Base-by-base conservation (phyloP, 2,113 vertebrate genomes). In the Podarcis cretensis region DNA sequence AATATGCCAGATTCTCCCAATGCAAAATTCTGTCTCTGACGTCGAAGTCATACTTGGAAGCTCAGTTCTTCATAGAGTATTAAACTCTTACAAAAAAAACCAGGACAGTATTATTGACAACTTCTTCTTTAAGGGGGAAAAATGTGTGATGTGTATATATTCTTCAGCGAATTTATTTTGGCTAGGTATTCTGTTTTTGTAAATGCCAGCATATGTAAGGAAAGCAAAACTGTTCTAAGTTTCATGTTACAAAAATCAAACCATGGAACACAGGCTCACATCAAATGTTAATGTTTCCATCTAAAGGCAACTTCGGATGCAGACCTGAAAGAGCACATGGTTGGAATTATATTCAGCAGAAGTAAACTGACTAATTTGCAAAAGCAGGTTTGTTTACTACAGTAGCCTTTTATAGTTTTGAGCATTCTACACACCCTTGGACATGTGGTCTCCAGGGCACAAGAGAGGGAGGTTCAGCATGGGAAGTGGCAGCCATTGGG, bases 301-400 rank as follows among this genome's bases (percentile, higher is more conserved):
- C 65, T 91, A 83, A 95, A 99, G 99, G 98, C 96, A 80, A 98
- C 98, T 48, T 99, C 99, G 89, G 99, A 99, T 94, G 99, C 99
- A 81, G 99, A 99, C 95, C 96, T 99, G 77, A 99, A 99, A 93
- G 99, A 99, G 92, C 99, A 99, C 95, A 99, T 99, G 99, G 99
- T 99, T 87, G 99, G 99, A 93, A 99, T 99, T 90, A 99, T 99
- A 95, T 99, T 99, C 97, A 99, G 99, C 97, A 97, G 99, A 93
- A 99, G 99, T 96, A 99, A 99, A 95, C 97, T 99, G 89, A 99
- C 99, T 75, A 99, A 99, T 97, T 96, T 99, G 77, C 99, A 99
- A 95, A 99, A 99, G 95, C 99, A 99, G 98, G 99, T 99, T 95
- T 83, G 96, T 96, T 93, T 84, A 84, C 65, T 76, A 1, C 66